phyloP scores from a whole-genome alignment of 2,888 invertebrate species.

The Fissipunctia ypsillon region DNA sequence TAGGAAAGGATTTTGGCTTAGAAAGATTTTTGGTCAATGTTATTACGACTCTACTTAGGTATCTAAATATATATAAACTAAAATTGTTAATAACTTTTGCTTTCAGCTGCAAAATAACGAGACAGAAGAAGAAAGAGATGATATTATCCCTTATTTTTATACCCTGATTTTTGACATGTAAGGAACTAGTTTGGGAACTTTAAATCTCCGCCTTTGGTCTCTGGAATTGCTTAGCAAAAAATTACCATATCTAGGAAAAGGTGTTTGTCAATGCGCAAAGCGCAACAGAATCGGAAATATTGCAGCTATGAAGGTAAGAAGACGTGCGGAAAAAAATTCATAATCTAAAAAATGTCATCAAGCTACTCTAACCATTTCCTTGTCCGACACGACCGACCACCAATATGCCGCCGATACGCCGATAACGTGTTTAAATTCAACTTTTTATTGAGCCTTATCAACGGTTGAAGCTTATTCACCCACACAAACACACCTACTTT shows the following conservation, averaged over 20 bases:
- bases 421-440: constrained; percentile 87
- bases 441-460: constrained; percentile 87
- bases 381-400: constrained; percentile 72
- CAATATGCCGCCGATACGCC: constrained; percentile 78
- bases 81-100: no score
- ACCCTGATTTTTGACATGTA: no score
- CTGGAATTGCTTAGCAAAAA: not conserved
- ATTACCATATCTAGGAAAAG: not conserved
- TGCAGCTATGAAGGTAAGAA: not conserved
- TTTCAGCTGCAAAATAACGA: not conserved
- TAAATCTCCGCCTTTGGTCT: not conserved
- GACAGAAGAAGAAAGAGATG: not conserved
- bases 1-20: not conserved
- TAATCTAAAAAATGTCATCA: not conserved
- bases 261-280: not conserved
- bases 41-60: not conserved
- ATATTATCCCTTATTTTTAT: not conserved
- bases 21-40: not conserved
- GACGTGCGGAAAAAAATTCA: not conserved
- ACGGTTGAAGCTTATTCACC: constrained; percentile 79
- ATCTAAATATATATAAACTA: no score
- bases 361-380: constrained; percentile 67
- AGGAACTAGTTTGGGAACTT: constrained; percentile 7
- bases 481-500: constrained; percentile 74
- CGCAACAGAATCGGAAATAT: not conserved